These are phyloP conservation scores for Lepilemur septentrionalis DNA, from an alignment of 2,797 vertebrate species.

Conservation along the genomic window DNA sequence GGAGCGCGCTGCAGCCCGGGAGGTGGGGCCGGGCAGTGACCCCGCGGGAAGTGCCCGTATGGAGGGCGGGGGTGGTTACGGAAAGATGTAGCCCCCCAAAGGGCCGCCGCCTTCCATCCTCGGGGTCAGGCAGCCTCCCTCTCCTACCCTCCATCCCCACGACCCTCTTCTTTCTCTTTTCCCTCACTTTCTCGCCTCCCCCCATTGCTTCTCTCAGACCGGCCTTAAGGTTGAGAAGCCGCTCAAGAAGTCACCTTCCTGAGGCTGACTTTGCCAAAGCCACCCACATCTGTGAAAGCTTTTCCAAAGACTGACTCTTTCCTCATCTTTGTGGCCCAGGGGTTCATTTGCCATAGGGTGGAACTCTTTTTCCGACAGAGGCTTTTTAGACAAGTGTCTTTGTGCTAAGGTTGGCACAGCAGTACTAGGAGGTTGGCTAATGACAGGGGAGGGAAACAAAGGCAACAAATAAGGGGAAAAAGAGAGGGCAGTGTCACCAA, in stretches of 20 bases:
- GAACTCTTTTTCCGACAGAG: not conserved
- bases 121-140: not conserved
- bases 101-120: not conserved
- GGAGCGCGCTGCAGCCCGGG: not conserved
- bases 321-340: not conserved
- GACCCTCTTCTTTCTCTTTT: not conserved
- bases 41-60: not conserved
- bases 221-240: not conserved
- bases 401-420: constrained; percentile 41
- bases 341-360: not conserved
- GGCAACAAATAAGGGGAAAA: not conserved
- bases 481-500: not conserved
- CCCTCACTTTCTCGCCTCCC: too few relatives aligned
- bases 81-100: too few relatives aligned
- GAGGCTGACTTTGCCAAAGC: not conserved
- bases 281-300: not conserved
- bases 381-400: constrained; percentile 44
- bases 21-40: constrained; percentile 11
- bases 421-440: not conserved
- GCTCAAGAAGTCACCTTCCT: not conserved
- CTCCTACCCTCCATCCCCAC: too few relatives aligned
- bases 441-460: constrained; percentile 62
- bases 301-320: not conserved
- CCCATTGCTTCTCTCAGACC: not conserved
- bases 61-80: not conserved